Conservation (phyloP, 2,797 vertebrate genomes). For the Clamator glandarius region DNA sequence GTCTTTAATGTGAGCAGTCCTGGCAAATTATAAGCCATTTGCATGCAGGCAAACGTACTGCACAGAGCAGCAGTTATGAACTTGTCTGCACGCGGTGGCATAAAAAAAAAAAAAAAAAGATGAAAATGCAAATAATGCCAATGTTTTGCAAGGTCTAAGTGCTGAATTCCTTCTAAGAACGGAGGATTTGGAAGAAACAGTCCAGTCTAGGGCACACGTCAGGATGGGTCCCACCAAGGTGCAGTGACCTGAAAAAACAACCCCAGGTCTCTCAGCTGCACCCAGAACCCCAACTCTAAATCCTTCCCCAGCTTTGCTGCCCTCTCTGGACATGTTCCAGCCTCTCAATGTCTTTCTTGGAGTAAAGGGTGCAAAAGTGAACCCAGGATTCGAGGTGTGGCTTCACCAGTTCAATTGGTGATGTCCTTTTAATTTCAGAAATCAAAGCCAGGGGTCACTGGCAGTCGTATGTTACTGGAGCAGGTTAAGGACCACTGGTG, state of each 20-base stretch:
- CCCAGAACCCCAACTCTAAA: no score
- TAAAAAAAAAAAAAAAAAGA: neutral
- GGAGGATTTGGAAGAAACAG: neutral
- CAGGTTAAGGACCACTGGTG: no score
- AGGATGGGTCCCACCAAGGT: rapidly evolving
- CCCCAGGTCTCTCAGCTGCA: no score
- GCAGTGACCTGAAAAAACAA: no score
- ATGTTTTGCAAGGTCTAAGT: neutral
- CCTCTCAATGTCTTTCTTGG: no score
- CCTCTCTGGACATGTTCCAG: no score
- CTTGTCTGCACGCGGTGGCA: neutral
- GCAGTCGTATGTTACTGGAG: neutral
- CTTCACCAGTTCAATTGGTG: no score
- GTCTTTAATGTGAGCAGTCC: neutral
- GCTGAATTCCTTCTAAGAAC: neutral
- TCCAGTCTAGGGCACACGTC: neutral
- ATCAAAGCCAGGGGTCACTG: neutral
- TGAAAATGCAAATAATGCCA: neutral
- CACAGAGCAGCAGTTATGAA: neutral
- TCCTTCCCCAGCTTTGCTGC: no score
- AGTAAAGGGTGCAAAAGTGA: no score
- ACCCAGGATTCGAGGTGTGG: no score
- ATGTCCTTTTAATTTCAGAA: neutral
- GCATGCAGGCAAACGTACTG: neutral
- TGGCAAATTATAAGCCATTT: neutral